Conservation (phyloP, 1,140 invertebrate species). For the Venturia canescens region DNA sequence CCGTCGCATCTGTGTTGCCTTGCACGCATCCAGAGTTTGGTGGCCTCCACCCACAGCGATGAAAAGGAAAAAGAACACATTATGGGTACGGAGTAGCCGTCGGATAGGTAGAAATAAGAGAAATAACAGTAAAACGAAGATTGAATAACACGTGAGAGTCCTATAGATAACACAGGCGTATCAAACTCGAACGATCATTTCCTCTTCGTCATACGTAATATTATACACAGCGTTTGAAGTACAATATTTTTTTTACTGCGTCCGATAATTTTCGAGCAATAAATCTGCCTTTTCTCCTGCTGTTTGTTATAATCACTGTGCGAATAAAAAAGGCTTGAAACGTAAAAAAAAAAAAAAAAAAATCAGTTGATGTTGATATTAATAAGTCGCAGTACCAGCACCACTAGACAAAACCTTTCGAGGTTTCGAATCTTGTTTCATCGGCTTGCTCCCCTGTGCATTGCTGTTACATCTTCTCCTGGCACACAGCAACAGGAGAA, state of each 20-base stretch:
- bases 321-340: too few relatives aligned
- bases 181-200: neutral
- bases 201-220: neutral
- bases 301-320: neutral
- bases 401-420: neutral
- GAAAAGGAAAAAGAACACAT: constrained; percentile 5
- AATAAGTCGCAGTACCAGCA: neutral
- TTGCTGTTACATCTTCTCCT: constrained; percentile 65
- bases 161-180: constrained; percentile 9
- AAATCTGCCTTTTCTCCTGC: neutral
- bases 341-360: too few relatives aligned
- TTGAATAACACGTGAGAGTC: neutral
- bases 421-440: neutral
- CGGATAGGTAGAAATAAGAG: neutral
- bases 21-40: constrained; percentile 23
- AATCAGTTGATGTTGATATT: neutral
- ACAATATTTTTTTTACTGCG: neutral
- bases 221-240: neutral
- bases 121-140: neutral
- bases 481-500: constrained; percentile 16
- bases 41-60: constrained; percentile 4
- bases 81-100: constrained; percentile 23
- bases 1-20: constrained; percentile 36
- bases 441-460: neutral
- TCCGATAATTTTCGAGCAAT: neutral